Percentiles rank a stretch among this genome's conserved stretches.
These are phyloP conservation scores for Epinotia bilunana DNA, from an alignment of 2,888 invertebrate genomes.

Conservation along the genomic window DNA sequence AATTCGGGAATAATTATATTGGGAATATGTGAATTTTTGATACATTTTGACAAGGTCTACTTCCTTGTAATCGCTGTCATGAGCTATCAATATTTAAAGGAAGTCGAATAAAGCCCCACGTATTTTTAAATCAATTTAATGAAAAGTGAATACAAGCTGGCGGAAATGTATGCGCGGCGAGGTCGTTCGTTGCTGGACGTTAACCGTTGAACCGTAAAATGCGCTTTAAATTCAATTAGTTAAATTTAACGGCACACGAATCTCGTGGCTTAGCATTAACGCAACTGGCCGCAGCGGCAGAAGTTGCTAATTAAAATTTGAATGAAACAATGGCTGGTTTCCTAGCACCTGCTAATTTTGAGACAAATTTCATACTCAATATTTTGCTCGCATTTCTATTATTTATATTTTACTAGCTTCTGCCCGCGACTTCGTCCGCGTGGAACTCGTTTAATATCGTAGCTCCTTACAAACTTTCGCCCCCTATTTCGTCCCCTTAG, in stretches of 20 bases:
- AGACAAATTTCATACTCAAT: conserved; percentile 7
- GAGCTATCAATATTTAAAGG: not conserved
- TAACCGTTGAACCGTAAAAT: conserved; percentile 31
- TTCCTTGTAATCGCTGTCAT: not conserved
- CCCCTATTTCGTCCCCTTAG: too few relatives aligned
- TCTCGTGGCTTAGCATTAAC: conserved; percentile 32
- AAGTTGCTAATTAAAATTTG: conserved; percentile 35
- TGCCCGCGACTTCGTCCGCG: too few relatives aligned
- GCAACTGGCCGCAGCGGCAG: conserved; percentile 21
- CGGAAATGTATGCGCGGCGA: conserved; percentile 1
- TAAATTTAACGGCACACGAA: conserved; percentile 37
- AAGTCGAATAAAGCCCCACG: not conserved
- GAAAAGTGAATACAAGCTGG: not conserved
- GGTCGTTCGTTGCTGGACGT: conserved; percentile 13
- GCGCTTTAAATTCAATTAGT: conserved; percentile 34
- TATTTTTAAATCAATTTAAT: not conserved
- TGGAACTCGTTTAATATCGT: too few relatives aligned
- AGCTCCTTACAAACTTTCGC: too few relatives aligned
- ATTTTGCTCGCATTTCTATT: not conserved
- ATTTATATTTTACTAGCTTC: too few relatives aligned
- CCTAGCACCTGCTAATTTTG: conserved; percentile 1
- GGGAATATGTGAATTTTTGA: too few relatives aligned
- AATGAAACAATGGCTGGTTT: conserved; percentile 22
- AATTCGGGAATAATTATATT: too few relatives aligned
- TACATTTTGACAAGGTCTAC: too few relatives aligned